Percentiles rank a stretch among this genome's conserved stretches.
These are phyloP conservation scores for Drosophila bocki DNA, from an alignment of 1,140 invertebrate species.

Conservation along the genomic window DNA sequence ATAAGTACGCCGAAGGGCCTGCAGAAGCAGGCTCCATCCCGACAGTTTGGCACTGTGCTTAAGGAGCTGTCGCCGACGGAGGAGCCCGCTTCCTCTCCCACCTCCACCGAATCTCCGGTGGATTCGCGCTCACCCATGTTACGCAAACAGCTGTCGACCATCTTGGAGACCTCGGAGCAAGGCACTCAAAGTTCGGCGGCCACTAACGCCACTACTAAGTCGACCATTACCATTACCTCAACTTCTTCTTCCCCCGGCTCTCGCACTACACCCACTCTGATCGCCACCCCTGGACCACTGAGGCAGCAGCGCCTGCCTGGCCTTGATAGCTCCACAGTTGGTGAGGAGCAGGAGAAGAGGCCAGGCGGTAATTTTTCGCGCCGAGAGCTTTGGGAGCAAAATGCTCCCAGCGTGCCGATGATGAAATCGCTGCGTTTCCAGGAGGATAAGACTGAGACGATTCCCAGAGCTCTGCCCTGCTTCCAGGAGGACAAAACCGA, in stretches of 20 bases:
- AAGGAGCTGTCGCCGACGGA: constrained; percentile 35
- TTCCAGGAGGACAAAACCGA: constrained; percentile 76
- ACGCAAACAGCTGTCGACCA: constrained; percentile 79
- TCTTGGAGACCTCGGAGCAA: constrained; percentile 81
- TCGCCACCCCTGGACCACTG: constrained; percentile 40
- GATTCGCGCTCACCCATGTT: constrained; percentile 52
- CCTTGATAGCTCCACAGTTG: constrained; percentile 27
- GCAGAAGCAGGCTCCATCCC: constrained; percentile 45
- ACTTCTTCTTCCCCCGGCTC: constrained; percentile 39
- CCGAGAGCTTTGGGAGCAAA: constrained; percentile 66
- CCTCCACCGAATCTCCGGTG: constrained; percentile 20
- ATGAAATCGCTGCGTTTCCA: constrained; percentile 74
- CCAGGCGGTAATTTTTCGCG: constrained; percentile 64
- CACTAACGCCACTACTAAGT: constrained; percentile 66
- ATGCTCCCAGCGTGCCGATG: constrained; percentile 60
- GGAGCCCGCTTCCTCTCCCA: neutral
- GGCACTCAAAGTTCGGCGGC: constrained; percentile 60
- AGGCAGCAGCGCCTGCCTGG: constrained; percentile 40
- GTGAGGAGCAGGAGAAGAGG: constrained; percentile 20
- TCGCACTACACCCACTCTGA: constrained; percentile 3
- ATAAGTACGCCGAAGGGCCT: constrained; percentile 87
- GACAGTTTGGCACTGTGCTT: constrained; percentile 66
- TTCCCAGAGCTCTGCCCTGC: constrained; percentile 50
- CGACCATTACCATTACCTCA: constrained; percentile 65
- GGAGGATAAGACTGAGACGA: constrained; percentile 81